These are phyloP conservation scores for Bhutanitis thaidina DNA, from an alignment of 2,888 invertebrate species.

Conservation along the genomic window DNA sequence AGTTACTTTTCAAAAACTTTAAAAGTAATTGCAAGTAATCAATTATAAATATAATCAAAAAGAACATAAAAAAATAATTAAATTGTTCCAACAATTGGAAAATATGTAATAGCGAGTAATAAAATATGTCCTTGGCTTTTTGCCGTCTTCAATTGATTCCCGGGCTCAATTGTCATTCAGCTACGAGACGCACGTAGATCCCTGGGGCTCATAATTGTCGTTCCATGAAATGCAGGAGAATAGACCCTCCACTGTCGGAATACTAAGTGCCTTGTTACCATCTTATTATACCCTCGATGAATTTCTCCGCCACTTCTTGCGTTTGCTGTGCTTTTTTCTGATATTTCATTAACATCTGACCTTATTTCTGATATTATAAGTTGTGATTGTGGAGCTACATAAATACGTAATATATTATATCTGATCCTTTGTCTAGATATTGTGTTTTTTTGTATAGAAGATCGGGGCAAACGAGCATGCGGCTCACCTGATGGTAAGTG, in stretches of 20 bases:
- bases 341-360: constrained; percentile 15
- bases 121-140: constrained; percentile 20
- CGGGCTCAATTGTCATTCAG: constrained; percentile 19
- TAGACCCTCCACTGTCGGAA: constrained; percentile 18
- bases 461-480: too few relatives aligned
- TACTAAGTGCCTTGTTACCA: constrained; percentile 21
- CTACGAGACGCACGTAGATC: constrained; percentile 19
- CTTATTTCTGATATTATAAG: constrained; percentile 3
- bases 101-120: constrained; percentile 5
- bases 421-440: too few relatives aligned
- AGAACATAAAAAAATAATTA: too few relatives aligned
- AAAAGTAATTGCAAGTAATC: too few relatives aligned
- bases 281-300: constrained; percentile 20
- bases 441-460: too few relatives aligned
- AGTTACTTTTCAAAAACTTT: too few relatives aligned
- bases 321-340: constrained; percentile 17
- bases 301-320: constrained; percentile 16
- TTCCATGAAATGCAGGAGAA: constrained; percentile 21
- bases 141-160: constrained; percentile 19
- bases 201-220: constrained; percentile 22
- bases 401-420: too few relatives aligned
- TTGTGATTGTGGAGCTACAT: background rate
- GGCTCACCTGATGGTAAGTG: too few relatives aligned
- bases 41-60: too few relatives aligned
- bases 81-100: too few relatives aligned